Evolutionary conservation across 2,113 vertebrate genomes (phyloP), one percentile per base, ranked within the genome.

Genomic region (Pygoscelis antarcticus): DNA sequence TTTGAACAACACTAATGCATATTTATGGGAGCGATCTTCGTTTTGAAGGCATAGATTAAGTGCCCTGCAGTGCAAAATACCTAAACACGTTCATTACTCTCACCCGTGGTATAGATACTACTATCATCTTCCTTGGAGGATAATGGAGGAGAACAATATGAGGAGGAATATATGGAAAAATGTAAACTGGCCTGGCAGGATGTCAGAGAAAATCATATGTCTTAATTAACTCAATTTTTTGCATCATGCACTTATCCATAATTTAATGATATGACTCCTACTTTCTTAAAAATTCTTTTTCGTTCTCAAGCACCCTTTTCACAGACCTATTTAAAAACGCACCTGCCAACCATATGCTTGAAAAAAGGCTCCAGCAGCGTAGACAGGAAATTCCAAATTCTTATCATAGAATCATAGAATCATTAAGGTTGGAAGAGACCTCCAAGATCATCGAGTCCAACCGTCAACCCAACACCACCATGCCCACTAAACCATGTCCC

Each of bases 301-400:
- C 66, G 49, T 94, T 97, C 54, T 85, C 79, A 72, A 94, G 68
- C 52, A 74, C 32, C 51, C 82, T 94, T 95, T 93, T 65, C 91
- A 60, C 54, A 77, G 75, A 58, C 90, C 82, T 95, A 44, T 91
- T 87, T 96, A 62, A 91, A 96, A 96, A 46, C 1, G 7, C 82
- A 87, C 95, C 93, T 95, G 91, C 91, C 77, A 95, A 52, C 83
- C 92, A 78, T 95, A 89, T 90, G 87, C 75, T 94, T 70, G 51
- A 60, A 61, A 75, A 94, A 87, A 61, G 69, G 62, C 65, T 81
- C 84, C 78, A 61, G 91, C 57, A 93, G 75, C 2, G 1, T 10
- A 69, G 70, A 72, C 81, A 96, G 84, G 94, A 95, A 96, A 82
- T 94, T 91, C 87, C 54, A 42, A 91, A 87, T 93, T 91, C 70